Evolutionary conservation across 2,888 invertebrate genomes (phyloP).

Genomic region (Norana najaformis): DNA sequence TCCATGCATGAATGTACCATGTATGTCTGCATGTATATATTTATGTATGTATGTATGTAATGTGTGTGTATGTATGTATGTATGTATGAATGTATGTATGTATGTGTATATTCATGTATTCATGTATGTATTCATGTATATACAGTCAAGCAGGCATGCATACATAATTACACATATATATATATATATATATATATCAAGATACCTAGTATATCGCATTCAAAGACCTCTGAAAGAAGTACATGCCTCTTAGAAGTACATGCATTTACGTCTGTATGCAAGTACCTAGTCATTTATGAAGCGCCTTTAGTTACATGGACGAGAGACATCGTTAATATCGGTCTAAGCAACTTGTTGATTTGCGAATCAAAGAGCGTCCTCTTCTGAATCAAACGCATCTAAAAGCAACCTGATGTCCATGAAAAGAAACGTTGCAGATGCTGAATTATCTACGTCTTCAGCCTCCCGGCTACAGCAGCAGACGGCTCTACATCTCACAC

Average conservation of each 20-base stretch:
- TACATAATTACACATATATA: no score
- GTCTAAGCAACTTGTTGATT: conserved; percentile 4
- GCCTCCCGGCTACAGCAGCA: background rate
- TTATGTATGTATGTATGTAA: background rate
- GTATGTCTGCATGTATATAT: background rate
- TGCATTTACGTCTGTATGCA: background rate
- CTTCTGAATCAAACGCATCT: background rate
- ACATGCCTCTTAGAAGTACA: background rate
- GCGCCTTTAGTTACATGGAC: background rate
- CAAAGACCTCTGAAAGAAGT: no score
- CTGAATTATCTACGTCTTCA: background rate
- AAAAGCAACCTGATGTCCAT: background rate
- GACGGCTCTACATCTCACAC: background rate
- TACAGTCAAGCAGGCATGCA: no score
- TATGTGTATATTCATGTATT: background rate
- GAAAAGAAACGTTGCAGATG: background rate
- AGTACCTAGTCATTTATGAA: background rate
- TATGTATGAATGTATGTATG: background rate
- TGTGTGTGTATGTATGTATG: background rate
- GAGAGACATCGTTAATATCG: background rate
- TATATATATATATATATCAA: no score
- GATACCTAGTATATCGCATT: no score
- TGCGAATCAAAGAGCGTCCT: background rate
- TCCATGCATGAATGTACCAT: background rate
- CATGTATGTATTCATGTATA: background rate